phyloP scores from a whole-genome alignment of 2,888 invertebrate genomes.

The Lacanobia wlatinum region DNA sequence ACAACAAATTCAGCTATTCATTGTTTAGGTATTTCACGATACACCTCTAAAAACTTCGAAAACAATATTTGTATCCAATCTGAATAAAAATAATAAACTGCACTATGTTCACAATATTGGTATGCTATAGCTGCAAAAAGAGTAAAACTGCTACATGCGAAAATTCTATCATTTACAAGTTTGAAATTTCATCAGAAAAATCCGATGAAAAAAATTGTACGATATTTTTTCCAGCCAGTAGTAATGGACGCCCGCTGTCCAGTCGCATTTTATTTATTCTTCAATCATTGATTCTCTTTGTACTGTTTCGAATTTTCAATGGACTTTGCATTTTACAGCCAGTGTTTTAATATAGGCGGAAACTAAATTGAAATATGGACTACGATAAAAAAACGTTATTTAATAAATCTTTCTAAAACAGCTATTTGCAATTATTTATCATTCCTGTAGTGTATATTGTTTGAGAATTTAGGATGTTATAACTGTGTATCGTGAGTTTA shows the following conservation, averaged over 20 bases:
- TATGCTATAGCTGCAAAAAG: not conserved
- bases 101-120: constrained; percentile 17
- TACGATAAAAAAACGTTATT: not conserved
- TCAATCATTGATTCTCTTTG: constrained; percentile 71
- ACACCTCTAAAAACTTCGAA: not conserved
- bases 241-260: constrained; percentile 58
- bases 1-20: not conserved
- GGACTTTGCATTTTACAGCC: constrained; percentile 59
- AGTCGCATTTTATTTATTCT: constrained; percentile 64
- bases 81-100: constrained; percentile 28
- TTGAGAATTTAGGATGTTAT: not conserved
- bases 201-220: constrained; percentile 23
- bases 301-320: constrained; percentile 63
- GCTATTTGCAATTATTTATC: not conserved
- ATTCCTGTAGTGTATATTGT: not conserved
- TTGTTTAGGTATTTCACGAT: not conserved
- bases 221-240: constrained; percentile 54
- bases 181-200: constrained; percentile 44
- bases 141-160: constrained; percentile 20
- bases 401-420: not conserved
- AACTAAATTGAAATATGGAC: constrained; percentile 45
- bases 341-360: constrained; percentile 35
- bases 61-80: constrained; percentile 4
- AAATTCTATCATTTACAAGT: constrained; percentile 59
- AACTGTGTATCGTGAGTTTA: not conserved